Evolutionary conservation across 2,797 vertebrate species (phyloP), one percentile per base, ranked within the genome.

Genomic region (Muraenolepis orangiensis): DNA sequence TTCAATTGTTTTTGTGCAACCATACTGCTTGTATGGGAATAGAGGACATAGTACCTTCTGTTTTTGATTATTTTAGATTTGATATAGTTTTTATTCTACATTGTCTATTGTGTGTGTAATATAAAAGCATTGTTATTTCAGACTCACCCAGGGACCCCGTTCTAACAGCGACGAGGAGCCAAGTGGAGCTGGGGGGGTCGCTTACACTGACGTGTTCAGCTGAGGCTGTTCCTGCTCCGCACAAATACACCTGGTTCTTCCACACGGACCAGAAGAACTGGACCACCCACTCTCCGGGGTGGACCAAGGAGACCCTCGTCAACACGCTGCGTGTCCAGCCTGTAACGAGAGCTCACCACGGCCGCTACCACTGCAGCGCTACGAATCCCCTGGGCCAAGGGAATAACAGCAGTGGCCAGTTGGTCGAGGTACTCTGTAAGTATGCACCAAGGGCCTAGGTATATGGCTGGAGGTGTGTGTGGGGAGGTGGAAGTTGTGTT

Each of bases 401-500:
- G 13, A 0, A n/a, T 0, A 1, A 26, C 0, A 89, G 87, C 34
- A 0, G 3, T 0, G 0, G 0, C 0, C 0, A 11, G 11, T 82
- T 73, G 71, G 74, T 93, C 42, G 0, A 74, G 14, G 89, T 93
- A 0, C 71, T 81, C 7, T 92, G 93, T 94, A 87, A 92, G 93
- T 93, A 72, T 70, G 6, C n/a, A 6, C 51, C 51, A 4, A 51
- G 18, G 46, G 11, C 40, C 40, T 46, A 46, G 40, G 13, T n/a
- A n/a, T 51, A n/a, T 51, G 46, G 46, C 18, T 51, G 46, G 46
- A 51, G 46, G 46, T n/a, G 46, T n/a, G 42, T 46, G 51, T 57
- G 51, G n/a, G 11, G 20, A n/a, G 13, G 18, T 57, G 11, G n/a
- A n/a, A n/a, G n/a, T n/a, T n/a, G n/a, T n/a, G n/a, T n/a, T n/a